Evolutionary conservation across 2,113 vertebrate genomes (phyloP), one percentile per base, ranked within the genome.

Genomic region (Archilochus colubris): DNA sequence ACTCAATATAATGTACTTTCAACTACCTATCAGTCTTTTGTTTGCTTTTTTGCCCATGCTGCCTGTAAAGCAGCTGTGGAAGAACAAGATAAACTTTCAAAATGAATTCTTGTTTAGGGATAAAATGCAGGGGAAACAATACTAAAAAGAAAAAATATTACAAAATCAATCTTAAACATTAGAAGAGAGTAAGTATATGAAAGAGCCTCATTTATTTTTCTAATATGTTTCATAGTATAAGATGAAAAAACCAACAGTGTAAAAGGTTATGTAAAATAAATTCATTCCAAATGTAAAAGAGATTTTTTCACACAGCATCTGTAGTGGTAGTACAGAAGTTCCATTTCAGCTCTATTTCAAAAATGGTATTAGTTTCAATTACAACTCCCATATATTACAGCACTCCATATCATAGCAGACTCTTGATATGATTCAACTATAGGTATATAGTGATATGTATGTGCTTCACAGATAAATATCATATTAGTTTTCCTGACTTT

Each of bases 61-160:
- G 13, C 9, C 36, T 58, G 6, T 44, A 28, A 75, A 69, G 31
- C 88, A 70, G 3, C 5, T 38, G 3, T 44, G 11, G 8, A 92
- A 77, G 13, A 82, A 40, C 55, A 73, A 69, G 7, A 64, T 38
- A 58, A 68, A 59, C 10, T 64, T 87, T n/a, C 14, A 10, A 53
- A 53, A 12, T 62, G 25, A 62, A 6, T 4, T 36, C 73, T 81
- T 82, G 3, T 33, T 66, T 24, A 76, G 27, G 17, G 11, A 72
- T 12, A 76, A 2, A 4, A 67, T 68, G 6, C 6, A 44, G 8
- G 3, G 2, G 6, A 75, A 82, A 48, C 0, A 2, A 59, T 23
- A 67, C n/a, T 51, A 48, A 76, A 74, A 64, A 30, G 0, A 63
- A 25, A 48, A 20, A 11, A 24, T 5, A 9, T 1, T 16, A 48